Base-by-base conservation (phyloP, 2,797 vertebrate genomes). In the Xerus rutilus region DNA sequence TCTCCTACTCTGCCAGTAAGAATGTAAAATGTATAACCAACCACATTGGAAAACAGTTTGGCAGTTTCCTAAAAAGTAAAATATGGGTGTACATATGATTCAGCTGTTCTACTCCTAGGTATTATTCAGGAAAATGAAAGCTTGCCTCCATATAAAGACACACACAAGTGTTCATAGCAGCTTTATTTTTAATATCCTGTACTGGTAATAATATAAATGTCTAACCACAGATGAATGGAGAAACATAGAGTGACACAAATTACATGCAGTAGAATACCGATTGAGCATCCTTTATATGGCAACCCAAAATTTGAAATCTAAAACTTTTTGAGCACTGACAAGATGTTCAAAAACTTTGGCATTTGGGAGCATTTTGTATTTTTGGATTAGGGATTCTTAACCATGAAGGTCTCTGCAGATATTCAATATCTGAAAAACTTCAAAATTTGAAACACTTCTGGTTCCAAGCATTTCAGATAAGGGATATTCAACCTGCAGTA, bases 171-270 rank as follows among this genome's bases (percentile, higher is more conserved):
- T 57, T 93, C 54, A 45, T 3, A 77, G 65, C 4, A 47, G 8
- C 32, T 76, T 81, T 87, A 78, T 59, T 86, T 77, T 74, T 72
- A 90, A 43, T 47, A 79, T 49, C n/a, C 62, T 47, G 89, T 62
- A 43, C 59, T 88, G 72, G 81, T 93, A 89, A 70, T 17, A 65
- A 35, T 70, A 73, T 43, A 57, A 28, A 62, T 81, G 23, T 96
- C 62, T 39, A n/a, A 54, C 4, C 65, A 14, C n/a, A 67, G 25
- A 45, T 79, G 64, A 84, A 39, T 25, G 39, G 15, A 89, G 65
- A 65, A 64, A 72, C n/a, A 59, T 43, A 67, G 72, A 49, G 5
- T 65, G 39, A 45, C 64, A 39, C 6, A 59, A 45, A 45, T 49
- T 59, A 67, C 25, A 14, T 18, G 15, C 8, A 32, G 5, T 54